Evolutionary conservation across 64 coral and sea anemone species (phyloP).

Genomic region (Orbicella faveolata): DNA sequence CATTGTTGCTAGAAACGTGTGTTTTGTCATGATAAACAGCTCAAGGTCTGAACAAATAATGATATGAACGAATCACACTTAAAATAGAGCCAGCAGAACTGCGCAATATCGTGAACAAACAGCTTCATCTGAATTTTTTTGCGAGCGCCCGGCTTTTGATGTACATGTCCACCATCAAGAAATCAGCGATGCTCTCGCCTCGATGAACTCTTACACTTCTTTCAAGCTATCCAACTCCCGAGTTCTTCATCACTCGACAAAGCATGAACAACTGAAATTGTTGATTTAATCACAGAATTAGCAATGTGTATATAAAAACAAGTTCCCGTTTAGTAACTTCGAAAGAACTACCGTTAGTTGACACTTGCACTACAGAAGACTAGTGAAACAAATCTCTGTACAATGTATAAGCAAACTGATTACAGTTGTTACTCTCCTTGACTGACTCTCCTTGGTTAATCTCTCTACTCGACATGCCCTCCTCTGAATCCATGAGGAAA

Average conservation of each 20-base stretch:
- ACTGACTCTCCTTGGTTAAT: no score
- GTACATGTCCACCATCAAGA: background rate
- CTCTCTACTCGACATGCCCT: no score
- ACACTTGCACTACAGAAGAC: no score
- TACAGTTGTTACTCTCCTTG: no score
- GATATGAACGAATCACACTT: background rate
- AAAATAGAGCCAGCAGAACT: background rate
- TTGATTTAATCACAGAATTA: conserved; percentile 24
- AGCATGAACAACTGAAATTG: conserved; percentile 14
- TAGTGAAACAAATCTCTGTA: no score
- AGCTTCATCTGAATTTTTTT: background rate
- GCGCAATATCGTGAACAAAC: background rate
- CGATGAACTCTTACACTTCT: conserved; percentile 7
- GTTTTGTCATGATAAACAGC: background rate
- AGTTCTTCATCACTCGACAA: background rate
- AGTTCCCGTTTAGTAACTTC: no score
- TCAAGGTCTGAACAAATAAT: background rate
- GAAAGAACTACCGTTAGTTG: no score
- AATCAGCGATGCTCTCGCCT: background rate
- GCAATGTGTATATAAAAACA: background rate
- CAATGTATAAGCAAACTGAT: no score
- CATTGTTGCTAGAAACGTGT: background rate
- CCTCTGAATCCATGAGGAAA: no score
- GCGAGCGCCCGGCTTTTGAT: background rate
- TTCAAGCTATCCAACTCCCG: background rate